Evolutionary conservation across 2,113 vertebrate genomes (phyloP), one percentile per base, ranked within the genome.

Genomic region (Oncorhynchus kisutch): DNA sequence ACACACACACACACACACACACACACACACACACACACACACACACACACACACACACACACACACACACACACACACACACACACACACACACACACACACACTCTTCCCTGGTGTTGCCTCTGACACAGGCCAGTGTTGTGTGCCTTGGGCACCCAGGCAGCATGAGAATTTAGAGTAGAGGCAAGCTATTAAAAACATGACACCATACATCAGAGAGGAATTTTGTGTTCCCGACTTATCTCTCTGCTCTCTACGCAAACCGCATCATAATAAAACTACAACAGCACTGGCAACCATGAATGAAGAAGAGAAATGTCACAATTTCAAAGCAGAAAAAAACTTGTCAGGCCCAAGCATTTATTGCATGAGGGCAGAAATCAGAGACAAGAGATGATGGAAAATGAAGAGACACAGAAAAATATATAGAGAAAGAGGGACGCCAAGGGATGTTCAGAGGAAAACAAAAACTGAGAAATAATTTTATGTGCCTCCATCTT

Each of bases 181-280:
- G 34, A 24, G 12, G 18, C 18, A 9, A 25, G 13, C 54, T 69
- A 74, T 70, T 79, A 74, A 79, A 79, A 73, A 67, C 34, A 73
- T 49, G 59, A 59, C 67, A 59, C 39, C 78, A 65, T 79, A 59
- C 70, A 70, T 70, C 72, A 70, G 59, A 39, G 6, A 22, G 13
- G 7, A 20, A 9, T 45, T 54, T 27, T 25, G 20, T 59, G 22
- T 57, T 39, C 59, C 59, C 22, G 25, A 27, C 76, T 77, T 74
- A 78, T 78, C 71, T 74, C 39, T 1, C 67, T 65, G 25, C 54
- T 65, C 25, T 49, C 67, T n/a, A n/a, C 16, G n/a, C 24, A 31
- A 51, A 24, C n/a, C 67, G 12, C 48, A 27, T 31, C 76, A n/a
- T 45, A 25, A 57, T 65, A 67, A 64, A 69, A 71, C 67, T 48